Conservation (phyloP, 2,888 invertebrate genomes). For the Acanthosepion lycidas region DNA sequence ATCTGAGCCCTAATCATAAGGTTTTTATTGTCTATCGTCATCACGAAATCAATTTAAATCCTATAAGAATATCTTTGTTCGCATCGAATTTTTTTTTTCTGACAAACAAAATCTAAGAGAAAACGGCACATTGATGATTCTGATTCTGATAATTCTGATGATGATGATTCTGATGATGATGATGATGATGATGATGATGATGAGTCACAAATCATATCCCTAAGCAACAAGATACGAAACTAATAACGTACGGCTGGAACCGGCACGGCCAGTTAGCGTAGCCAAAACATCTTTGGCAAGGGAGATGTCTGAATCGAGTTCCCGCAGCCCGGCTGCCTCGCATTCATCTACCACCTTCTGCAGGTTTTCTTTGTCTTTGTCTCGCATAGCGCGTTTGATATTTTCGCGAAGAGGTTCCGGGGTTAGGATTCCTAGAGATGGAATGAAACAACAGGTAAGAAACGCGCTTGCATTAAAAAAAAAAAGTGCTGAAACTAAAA, state of each 20-base stretch:
- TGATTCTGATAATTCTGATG: neutral
- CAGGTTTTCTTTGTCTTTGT: constrained; percentile 1
- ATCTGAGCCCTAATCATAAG: no score
- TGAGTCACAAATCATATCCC: neutral
- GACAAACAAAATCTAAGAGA: no score
- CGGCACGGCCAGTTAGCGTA: neutral
- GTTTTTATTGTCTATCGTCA: no score
- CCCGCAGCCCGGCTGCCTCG: constrained; percentile 36
- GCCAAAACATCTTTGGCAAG: neutral
- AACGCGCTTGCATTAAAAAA: neutral
- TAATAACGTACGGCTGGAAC: constrained; percentile 11
- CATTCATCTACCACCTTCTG: neutral
- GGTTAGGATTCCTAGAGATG: neutral
- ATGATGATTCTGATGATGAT: neutral
- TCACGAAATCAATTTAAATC: no score
- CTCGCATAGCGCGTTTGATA: neutral
- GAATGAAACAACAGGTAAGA: neutral
- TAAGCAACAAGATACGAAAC: neutral
- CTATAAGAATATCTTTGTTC: no score
- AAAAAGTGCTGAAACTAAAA: neutral
- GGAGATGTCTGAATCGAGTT: neutral
- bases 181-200: neutral
- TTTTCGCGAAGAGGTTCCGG: neutral
- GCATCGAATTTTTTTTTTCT: no score
- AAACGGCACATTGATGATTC: no score